Base-by-base conservation (phyloP, 1,140 invertebrate genomes). In the Colletes latitarsis region DNA sequence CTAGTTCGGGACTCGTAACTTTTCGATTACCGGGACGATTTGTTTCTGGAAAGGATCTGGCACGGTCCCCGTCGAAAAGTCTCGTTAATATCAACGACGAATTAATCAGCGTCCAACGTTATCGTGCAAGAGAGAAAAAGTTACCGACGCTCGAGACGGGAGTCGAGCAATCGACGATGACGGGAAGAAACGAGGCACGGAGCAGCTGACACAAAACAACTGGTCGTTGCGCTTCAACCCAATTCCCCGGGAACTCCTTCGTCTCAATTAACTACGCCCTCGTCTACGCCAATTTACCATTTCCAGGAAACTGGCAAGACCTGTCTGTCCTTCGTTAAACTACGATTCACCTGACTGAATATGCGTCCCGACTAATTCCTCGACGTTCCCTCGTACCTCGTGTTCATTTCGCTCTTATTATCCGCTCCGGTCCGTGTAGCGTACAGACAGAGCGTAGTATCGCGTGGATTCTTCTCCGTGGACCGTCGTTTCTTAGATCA, bases 291-390 rank as follows among this genome's bases (percentile, higher is more conserved):
- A 76, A 71, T 85, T 83, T 77, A 77, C 83, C 69, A 84, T 86
- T 86, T 86, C 83, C 66, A 64, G 52, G 57, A 49, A 30, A 52
- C 53, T 74, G 30, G 53, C 71, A 52, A 69, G 69, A 69, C 67
- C 69, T 53, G 78, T 60, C 83, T 60, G 72, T 43, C 80, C 63
- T 83, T 85, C 83, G 63, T 85, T 86, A 86, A 86, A 86, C 72
- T 64, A 67, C 74, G 69, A 86, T 86, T 84, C 79, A 84, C 69
- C 81, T 53, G 67, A 63, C 84, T 85, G 78, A 84, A 86, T 84
- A 86, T 84, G 79, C 82, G 73, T 63, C 68, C 53, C 15, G 58
- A 62, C 62, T 74, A 73, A 86, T 86, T 63, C 52, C 57, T 30
- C 60, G 71, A 82, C 70, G 52, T 81, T 84, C 71, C 63, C 4